Conservation (phyloP, 1,140 invertebrate genomes). For the Drosophila sechellia region DNA sequence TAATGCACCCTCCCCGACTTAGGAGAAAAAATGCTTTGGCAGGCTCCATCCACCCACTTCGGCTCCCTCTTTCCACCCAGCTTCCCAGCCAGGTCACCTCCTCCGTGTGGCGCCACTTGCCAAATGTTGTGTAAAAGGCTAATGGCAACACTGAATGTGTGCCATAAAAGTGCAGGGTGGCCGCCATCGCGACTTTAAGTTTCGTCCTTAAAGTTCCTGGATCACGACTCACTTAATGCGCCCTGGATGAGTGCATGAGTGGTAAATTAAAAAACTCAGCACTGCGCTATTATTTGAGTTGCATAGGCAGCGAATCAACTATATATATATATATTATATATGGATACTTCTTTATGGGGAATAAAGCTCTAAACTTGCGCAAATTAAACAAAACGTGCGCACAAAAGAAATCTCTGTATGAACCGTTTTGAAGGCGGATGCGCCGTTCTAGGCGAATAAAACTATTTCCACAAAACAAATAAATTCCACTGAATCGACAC, state of each 20-base stretch:
- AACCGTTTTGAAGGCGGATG: slow-evolving; percentile 3
- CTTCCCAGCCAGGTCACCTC: neutral
- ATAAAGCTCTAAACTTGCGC: slow-evolving; percentile 38
- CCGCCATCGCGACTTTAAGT: slow-evolving; percentile 24
- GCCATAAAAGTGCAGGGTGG: slow-evolving; percentile 69
- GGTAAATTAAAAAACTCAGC: slow-evolving; percentile 77
- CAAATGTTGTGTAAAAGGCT: slow-evolving; percentile 80
- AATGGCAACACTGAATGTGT: slow-evolving; percentile 60
- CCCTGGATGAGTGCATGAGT: slow-evolving; percentile 9
- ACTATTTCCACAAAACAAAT: slow-evolving; percentile 18
- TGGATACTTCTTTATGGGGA: slow-evolving; percentile 13
- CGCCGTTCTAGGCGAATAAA: neutral
- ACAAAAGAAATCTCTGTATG: slow-evolving; percentile 60
- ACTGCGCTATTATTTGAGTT: slow-evolving; percentile 70
- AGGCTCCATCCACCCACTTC: slow-evolving; percentile 25
- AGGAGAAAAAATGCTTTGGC: slow-evolving; percentile 50
- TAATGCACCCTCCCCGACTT: slow-evolving; percentile 56
- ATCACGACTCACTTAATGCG: slow-evolving; percentile 53
- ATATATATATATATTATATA: neutral
- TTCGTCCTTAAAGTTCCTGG: slow-evolving; percentile 17
- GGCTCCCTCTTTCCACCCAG: neutral
- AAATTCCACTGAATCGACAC: slow-evolving; percentile 16
- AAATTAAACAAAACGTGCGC: slow-evolving; percentile 69
- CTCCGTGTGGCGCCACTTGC: slow-evolving; percentile 54
- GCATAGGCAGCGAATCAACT: slow-evolving; percentile 53